Base-by-base conservation (phyloP, 2,888 invertebrate genomes). In the Liposcelis brunnea region DNA sequence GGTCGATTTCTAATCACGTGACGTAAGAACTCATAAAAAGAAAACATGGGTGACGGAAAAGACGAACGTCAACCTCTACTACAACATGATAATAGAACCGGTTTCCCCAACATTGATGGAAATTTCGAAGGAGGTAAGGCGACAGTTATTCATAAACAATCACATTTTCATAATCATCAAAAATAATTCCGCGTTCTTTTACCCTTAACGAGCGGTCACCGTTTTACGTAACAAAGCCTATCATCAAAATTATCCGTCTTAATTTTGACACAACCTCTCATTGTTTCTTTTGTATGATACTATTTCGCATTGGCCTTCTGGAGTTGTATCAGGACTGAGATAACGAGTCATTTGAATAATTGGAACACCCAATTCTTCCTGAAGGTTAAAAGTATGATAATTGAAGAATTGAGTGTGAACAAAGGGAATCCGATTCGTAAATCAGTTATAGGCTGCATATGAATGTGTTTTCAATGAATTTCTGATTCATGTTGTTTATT, bases 41-140 rank as follows among this genome's bases (percentile, higher is more conserved):
- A 26, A 35, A 35, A 45, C 50, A 77, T 77, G 76, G 76, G 75
- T 49, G 77, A 77, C 63, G 71, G 71, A 49, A 65, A 62, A 53
- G 73, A 75, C 58, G 77, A 77, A 66, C 71, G 68, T 59, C 73
- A 73, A 57, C 71, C 74, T 51, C 66, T 77, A 49, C 59, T 77
- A 49, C 62, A 61, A 51, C 63, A 62, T 50, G 66, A 67, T 38
- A 59, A 55, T 53, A 26, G 5, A 26, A 8, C 26, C 26, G 26
- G 26, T 26, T 26, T 6, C 26, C 26, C 26, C 8, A 26, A 8
- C 8, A 26, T 6, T 26, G 26, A 26, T 4, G 32, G 35, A 32
- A 31, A 54, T 55, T 50, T 54, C 53, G 43, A 57, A 31, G 56
- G 47, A 58, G 52, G 49, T 54, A 54, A 31, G 52, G 52, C 33